A percentile compares a stretch with the other conserved stretches of the same genome.
Evolutionary conservation across 2,797 vertebrate genomes (phyloP).

Genomic region (Takifugu ocellatus): DNA sequence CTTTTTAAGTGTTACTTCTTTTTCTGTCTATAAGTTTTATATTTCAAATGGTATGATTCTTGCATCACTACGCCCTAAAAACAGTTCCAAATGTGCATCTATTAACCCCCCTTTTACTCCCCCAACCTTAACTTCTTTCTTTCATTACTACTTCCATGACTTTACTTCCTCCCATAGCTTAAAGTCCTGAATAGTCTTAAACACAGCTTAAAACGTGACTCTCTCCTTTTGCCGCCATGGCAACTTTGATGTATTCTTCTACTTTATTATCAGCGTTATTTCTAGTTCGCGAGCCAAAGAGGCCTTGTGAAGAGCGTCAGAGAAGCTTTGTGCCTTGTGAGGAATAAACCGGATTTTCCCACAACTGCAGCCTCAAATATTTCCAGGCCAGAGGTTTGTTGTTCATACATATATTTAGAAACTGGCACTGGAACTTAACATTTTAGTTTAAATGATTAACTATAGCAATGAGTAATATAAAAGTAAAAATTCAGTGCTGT

Average conservation of each 20-base stretch:
- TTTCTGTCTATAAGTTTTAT: background rate
- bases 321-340: too few relatives aligned
- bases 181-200: background rate
- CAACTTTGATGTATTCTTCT: background rate
- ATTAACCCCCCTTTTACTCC: background rate
- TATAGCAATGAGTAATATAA: too few relatives aligned
- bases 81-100: constrained; percentile 3
- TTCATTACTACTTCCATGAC: constrained; percentile 1
- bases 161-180: constrained; percentile 8
- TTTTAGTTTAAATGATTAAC: too few relatives aligned
- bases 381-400: too few relatives aligned
- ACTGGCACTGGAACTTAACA: too few relatives aligned
- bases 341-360: too few relatives aligned
- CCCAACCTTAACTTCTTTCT: background rate
- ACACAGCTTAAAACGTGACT: constrained; percentile 19
- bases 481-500: too few relatives aligned
- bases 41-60: background rate
- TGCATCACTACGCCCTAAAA: too few relatives aligned
- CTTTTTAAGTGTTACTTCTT: too few relatives aligned
- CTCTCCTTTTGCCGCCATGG: constrained; percentile 9
- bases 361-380: too few relatives aligned
- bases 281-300: background rate
- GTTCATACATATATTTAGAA: too few relatives aligned
- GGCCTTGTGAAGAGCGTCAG: too few relatives aligned
- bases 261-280: background rate